Evolutionary conservation across 2,113 vertebrate species (phyloP).

Genomic region (Ictalurus punctatus): DNA sequence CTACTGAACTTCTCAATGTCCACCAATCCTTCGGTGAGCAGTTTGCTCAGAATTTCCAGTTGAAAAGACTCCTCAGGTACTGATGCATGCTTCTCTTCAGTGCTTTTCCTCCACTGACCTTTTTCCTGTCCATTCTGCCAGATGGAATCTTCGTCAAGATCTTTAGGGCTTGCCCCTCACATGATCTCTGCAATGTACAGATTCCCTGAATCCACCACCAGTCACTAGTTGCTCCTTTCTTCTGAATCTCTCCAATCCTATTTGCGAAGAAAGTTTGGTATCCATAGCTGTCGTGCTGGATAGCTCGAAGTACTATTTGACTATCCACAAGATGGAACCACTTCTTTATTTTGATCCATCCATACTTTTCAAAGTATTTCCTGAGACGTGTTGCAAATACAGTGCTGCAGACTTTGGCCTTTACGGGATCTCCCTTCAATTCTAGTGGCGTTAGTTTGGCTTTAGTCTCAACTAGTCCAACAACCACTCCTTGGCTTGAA

Average conservation of each 20-base stretch:
- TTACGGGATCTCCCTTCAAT: slow-evolving; percentile 29
- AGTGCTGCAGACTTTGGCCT: slow-evolving; percentile 45
- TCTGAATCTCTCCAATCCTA: slow-evolving; percentile 18
- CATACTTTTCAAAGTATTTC: slow-evolving; percentile 25
- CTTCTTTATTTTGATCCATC: not conserved
- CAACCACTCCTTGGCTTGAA: not conserved
- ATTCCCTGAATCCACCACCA: slow-evolving; percentile 51
- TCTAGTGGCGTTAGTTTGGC: slow-evolving; percentile 35
- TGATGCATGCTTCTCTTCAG: too few species aligned
- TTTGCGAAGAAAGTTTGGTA: slow-evolving; percentile 22
- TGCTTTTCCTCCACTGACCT: not conserved
- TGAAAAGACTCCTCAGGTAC: too few species aligned
- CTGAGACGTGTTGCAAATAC: slow-evolving; percentile 22
- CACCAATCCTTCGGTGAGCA: too few species aligned
- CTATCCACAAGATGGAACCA: slow-evolving; percentile 47
- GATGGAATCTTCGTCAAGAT: slow-evolving; percentile 8
- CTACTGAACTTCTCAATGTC: too few species aligned
- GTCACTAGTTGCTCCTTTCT: not conserved
- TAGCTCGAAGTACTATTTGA: slow-evolving; percentile 35
- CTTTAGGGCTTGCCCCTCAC: slow-evolving; percentile 21
- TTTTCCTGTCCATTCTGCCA: slow-evolving; percentile 46
- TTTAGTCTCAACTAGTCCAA: slow-evolving; percentile 39
- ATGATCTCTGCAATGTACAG: slow-evolving; percentile 38
- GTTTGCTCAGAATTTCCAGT: too few species aligned
- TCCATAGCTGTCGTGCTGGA: slow-evolving; percentile 24